phyloP scores from a whole-genome alignment of 2,797 vertebrate species.

The Alcedo quadribrachys region DNA sequence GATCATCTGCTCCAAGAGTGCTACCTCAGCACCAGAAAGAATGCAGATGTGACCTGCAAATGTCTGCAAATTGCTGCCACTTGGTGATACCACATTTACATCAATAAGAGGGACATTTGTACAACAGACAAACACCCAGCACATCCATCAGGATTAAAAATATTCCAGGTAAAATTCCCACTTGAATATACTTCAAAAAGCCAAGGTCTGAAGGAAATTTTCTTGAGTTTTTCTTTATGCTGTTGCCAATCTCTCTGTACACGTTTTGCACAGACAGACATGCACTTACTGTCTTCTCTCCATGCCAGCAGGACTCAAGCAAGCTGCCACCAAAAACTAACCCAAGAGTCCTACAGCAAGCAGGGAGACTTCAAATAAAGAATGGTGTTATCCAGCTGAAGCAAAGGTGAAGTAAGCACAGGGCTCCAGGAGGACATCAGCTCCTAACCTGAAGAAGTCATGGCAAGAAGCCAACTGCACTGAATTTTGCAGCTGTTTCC shows the following conservation, averaged over 20 bases:
- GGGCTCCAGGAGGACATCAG: not conserved
- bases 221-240: not conserved
- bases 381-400: not conserved
- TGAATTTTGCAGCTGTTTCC: not conserved
- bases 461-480: not conserved
- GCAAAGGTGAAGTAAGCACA: not conserved
- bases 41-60: not conserved
- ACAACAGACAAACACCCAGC: accelerated
- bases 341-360: not conserved
- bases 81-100: not conserved
- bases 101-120: not conserved
- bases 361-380: not conserved
- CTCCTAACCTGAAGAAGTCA: not conserved
- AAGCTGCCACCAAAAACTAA: not conserved
- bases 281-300: accelerated
- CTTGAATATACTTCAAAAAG: not conserved
- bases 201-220: not conserved
- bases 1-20: not conserved
- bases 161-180: not conserved
- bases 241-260: not conserved
- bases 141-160: not conserved
- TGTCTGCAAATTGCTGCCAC: not conserved
- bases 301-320: not conserved
- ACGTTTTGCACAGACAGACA: not conserved
- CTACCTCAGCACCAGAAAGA: not conserved